These are phyloP conservation scores for Pachliopta kotzebuea DNA, from an alignment of 2,888 invertebrate species.

Conservation along the genomic window DNA sequence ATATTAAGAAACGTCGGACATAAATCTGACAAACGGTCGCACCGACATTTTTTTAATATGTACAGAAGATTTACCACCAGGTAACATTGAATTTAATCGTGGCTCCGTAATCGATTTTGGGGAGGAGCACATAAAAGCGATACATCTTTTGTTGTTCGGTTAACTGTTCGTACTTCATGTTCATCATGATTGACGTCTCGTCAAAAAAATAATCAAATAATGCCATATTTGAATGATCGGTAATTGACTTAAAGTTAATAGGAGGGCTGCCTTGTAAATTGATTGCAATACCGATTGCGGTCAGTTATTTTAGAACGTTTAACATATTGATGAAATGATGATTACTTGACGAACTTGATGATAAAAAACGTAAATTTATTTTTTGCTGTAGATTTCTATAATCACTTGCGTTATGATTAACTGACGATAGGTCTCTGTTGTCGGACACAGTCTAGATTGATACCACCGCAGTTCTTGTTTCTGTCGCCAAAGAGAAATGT, in stretches of 20 bases:
- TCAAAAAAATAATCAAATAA: slow-evolving; percentile 33
- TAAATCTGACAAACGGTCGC: slow-evolving; percentile 64
- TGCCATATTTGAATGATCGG: slow-evolving; percentile 15
- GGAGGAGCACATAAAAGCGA: slow-evolving; percentile 47
- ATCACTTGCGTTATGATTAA: too few species aligned
- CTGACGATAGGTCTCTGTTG: too few species aligned
- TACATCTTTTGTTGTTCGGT: slow-evolving; percentile 35
- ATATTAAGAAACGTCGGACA: slow-evolving; percentile 37
- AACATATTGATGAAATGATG: slow-evolving; percentile 10
- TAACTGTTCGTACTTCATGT: slow-evolving; percentile 24
- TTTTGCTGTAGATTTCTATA: too few species aligned
- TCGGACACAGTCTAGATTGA: too few species aligned
- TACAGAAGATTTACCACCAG: slow-evolving; percentile 72
- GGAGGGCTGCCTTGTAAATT: slow-evolving; percentile 9
- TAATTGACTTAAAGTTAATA: slow-evolving; percentile 17
- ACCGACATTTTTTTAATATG: slow-evolving; percentile 74
- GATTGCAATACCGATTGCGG: slow-evolving; percentile 2
- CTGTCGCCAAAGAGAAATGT: too few species aligned
- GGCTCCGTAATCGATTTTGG: slow-evolving; percentile 62
- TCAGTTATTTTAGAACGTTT: slow-evolving; percentile 13
- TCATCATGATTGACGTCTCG: slow-evolving; percentile 30
- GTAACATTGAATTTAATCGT: slow-evolving; percentile 74
- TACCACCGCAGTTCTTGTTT: too few species aligned
- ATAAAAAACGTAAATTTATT: too few species aligned
- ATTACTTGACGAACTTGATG: not conserved